A percentile compares a stretch with the other conserved stretches of the same genome.
These are phyloP conservation scores for Notodonta dromedarius DNA, from an alignment of 2,888 invertebrate genomes.

Conservation along the genomic window DNA sequence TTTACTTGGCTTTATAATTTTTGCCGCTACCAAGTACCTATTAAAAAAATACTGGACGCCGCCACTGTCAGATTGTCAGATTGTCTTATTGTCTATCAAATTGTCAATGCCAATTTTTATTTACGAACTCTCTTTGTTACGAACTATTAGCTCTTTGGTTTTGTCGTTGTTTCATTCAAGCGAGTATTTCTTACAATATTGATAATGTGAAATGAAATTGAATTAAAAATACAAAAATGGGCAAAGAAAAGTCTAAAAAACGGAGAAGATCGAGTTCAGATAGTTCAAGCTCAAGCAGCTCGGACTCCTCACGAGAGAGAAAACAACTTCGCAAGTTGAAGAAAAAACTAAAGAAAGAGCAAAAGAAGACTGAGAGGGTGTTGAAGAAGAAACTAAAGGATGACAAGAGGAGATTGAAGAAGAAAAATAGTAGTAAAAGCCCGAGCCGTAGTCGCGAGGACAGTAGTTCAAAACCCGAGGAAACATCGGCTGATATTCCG, in stretches of 20 bases:
- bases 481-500: slow-evolving; percentile 70
- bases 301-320: slow-evolving; percentile 76
- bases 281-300: slow-evolving; percentile 69
- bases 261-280: slow-evolving; percentile 57
- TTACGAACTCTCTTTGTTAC: too few species aligned
- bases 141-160: too few species aligned
- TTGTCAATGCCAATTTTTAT: too few species aligned
- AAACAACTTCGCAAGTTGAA: slow-evolving; percentile 81
- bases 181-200: neutral
- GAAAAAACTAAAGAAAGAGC: slow-evolving; percentile 82
- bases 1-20: too few species aligned
- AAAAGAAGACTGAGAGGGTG: slow-evolving; percentile 79
- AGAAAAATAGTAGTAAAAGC: slow-evolving; percentile 56
- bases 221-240: slow-evolving; percentile 49
- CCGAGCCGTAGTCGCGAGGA: slow-evolving; percentile 50
- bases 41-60: too few species aligned
- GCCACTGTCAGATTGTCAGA: too few species aligned
- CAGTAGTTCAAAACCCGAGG: slow-evolving; percentile 42
- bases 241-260: slow-evolving; percentile 75
- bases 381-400: slow-evolving; percentile 81
- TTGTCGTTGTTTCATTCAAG: too few species aligned
- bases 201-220: slow-evolving; percentile 16
- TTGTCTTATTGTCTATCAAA: too few species aligned
- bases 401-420: slow-evolving; percentile 70
- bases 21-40: too few species aligned